A percentile compares a stretch with the other conserved stretches of the same genome.
These are phyloP conservation scores for Oncopodura yosiiana DNA, from an alignment of 1,140 invertebrate genomes.

Conservation along the genomic window DNA sequence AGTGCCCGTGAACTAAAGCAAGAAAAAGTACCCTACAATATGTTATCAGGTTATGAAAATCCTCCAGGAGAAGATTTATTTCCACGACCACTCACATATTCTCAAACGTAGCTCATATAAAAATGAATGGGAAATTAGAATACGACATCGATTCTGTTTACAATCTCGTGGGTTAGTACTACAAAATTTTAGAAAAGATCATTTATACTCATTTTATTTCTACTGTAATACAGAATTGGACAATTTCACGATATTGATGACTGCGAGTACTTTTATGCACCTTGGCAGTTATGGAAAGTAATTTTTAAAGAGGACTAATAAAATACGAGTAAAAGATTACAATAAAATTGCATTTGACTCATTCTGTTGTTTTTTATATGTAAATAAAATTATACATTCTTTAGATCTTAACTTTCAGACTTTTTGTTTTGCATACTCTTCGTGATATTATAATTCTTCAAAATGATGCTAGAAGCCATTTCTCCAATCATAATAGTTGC, in stretches of 20 bases:
- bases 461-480: no score
- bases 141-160: constrained; percentile 13
- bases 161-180: constrained; percentile 13
- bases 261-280: constrained; percentile 13
- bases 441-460: no score
- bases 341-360: no score
- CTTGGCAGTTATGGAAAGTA: constrained; percentile 18
- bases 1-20: constrained; percentile 9
- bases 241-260: constrained; percentile 15
- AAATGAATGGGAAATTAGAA: constrained; percentile 10
- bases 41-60: constrained; percentile 12
- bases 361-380: no score
- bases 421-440: no score
- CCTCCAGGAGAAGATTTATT: constrained; percentile 16
- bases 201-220: neutral
- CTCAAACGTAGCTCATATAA: neutral
- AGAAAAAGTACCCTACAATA: constrained; percentile 16
- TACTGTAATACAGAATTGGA: neutral
- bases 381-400: no score
- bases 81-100: constrained; percentile 12
- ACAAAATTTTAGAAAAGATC: neutral
- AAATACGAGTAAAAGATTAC: no score
- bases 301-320: no score
- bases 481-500: no score
- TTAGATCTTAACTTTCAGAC: no score